Conservation (phyloP, 1,140 invertebrate genomes). For the Steinernema feltiae region DNA sequence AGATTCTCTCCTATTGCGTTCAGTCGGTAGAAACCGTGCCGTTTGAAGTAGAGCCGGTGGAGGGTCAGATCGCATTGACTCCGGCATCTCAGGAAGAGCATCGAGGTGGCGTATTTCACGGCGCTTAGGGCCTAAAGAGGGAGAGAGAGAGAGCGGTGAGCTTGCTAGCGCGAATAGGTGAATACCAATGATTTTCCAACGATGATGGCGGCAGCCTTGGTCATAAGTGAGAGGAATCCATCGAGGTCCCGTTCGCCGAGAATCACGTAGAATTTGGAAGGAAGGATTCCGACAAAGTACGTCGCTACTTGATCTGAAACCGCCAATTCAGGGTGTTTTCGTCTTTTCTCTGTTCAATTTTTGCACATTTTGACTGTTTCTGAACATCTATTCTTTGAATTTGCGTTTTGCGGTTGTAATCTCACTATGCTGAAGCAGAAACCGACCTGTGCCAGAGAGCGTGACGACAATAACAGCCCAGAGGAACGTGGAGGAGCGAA, state of each 20-base stretch:
- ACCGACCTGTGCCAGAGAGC: constrained; percentile 39
- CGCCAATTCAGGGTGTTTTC: neutral
- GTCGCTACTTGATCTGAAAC: constrained; percentile 49
- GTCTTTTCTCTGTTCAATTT: too few relatives aligned
- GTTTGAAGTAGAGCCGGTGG: constrained; percentile 56
- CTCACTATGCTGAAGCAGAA: too few relatives aligned
- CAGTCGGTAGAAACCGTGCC: constrained; percentile 51
- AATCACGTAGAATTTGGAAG: constrained; percentile 41
- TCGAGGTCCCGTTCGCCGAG: constrained; percentile 35
- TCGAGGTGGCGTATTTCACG: constrained; percentile 39
- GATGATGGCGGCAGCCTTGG: constrained; percentile 37
- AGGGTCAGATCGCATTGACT: constrained; percentile 39
- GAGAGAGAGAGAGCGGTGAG: neutral
- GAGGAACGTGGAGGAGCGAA: constrained; percentile 25
- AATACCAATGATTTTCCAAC: constrained; percentile 40
- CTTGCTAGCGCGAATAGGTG: neutral
- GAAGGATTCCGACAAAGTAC: constrained; percentile 45
- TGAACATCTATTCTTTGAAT: too few relatives aligned
- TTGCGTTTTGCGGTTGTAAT: too few relatives aligned
- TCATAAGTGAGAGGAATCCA: constrained; percentile 35
- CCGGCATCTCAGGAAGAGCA: constrained; percentile 43
- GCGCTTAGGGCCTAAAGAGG: constrained; percentile 39
- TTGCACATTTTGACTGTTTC: neutral
- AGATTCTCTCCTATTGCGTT: constrained; percentile 31
- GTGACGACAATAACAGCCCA: constrained; percentile 37